Percentiles rank a stretch among this genome's conserved stretches.
Conservation (phyloP, 2,113 vertebrate genomes). For the Corythaixoides concolor region DNA sequence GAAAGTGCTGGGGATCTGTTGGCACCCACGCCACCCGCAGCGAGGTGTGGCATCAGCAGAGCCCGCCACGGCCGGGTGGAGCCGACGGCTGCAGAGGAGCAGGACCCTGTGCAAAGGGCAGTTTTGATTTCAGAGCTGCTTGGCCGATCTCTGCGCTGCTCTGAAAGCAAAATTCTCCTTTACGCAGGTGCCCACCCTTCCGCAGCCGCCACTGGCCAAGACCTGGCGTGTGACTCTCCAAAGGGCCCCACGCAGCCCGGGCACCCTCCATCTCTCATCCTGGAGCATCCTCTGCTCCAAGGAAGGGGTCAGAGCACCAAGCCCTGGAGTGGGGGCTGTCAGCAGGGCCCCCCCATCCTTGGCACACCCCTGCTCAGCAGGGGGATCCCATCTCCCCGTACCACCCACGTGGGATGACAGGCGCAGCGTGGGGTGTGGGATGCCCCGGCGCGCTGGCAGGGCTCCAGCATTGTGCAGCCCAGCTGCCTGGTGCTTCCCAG, state of each 20-base stretch:
- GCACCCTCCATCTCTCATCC: neutral
- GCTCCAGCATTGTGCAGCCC: neutral
- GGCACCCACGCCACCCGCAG: rapidly evolving
- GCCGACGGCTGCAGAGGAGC: neutral
- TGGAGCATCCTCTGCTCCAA: neutral
- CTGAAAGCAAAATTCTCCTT: neutral
- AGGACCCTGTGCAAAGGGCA: neutral
- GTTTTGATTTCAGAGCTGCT: neutral
- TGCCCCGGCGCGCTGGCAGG: neutral
- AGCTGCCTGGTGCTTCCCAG: neutral
- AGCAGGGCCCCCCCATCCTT: neutral
- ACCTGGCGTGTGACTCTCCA: rapidly evolving
- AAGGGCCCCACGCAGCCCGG: too few species aligned
- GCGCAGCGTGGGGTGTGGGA: neutral
- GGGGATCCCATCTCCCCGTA: neutral
- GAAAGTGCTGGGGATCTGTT: rapidly evolving
- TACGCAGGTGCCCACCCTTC: neutral
- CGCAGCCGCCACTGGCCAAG: rapidly evolving
- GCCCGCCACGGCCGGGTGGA: rapidly evolving
- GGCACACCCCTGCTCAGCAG: neutral
- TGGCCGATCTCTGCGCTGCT: neutral
- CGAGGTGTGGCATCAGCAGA: rapidly evolving
- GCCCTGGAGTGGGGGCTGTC: rapidly evolving
- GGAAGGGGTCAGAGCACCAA: neutral
- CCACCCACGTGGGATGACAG: neutral